Percentiles rank a stretch among this genome's conserved stretches.
These are phyloP conservation scores for Julus scandinavius DNA, from an alignment of 2,888 invertebrate species.

Conservation along the genomic window DNA sequence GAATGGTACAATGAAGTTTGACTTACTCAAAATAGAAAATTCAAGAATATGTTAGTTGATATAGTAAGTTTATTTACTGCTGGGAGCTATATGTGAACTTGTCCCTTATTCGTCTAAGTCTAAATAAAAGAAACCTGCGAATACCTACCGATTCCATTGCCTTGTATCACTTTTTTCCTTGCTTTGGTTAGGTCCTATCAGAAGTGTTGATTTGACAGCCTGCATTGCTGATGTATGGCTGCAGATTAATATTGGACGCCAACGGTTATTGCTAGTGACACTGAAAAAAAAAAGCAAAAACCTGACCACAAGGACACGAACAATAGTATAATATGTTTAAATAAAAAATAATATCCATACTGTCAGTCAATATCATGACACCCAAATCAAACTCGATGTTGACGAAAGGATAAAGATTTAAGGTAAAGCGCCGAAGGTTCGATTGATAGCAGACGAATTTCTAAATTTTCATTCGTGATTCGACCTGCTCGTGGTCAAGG, in stretches of 20 bases:
- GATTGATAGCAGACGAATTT: neutral
- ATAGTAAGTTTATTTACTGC: too few species aligned
- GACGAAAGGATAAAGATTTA: neutral
- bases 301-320: neutral
- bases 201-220: slow-evolving; percentile 25
- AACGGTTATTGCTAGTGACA: neutral
- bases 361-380: neutral
- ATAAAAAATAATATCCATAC: neutral
- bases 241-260: neutral
- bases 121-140: too few species aligned
- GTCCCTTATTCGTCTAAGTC: too few species aligned
- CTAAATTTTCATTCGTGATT: neutral
- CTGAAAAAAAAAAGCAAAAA: neutral
- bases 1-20: neutral
- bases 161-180: slow-evolving; percentile 25
- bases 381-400: neutral
- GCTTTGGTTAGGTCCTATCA: slow-evolving; percentile 16
- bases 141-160: slow-evolving; percentile 32
- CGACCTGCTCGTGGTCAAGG: neutral
- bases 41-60: too few species aligned
- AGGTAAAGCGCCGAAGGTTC: neutral
- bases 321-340: neutral
- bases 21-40: too few species aligned
- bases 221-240: neutral
- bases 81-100: too few species aligned